Base-by-base conservation (phyloP, 1,140 invertebrate genomes). In the Drosophila rufa region DNA sequence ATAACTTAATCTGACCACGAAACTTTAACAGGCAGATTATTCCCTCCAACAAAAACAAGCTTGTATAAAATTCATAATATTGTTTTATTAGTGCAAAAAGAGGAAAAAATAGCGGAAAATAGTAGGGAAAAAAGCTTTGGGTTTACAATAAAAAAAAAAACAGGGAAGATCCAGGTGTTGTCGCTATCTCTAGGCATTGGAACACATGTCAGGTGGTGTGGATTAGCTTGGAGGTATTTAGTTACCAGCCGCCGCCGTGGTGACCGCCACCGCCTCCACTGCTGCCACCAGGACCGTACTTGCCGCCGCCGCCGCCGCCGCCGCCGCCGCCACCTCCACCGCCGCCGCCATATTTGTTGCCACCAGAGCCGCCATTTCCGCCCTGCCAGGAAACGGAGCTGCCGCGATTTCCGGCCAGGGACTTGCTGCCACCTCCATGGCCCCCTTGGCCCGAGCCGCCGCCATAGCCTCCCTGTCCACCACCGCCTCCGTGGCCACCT, bases 241-340 rank as follows among this genome's bases (percentile, higher is more conserved):
- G 14, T 70, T 87, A 87, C 79, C 87, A 81, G 53, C 83, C 83
- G 22, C 87, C 83, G 4, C 78, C 78, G 33, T 75, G 70, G 12
- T 75, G 36, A 36, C 36, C 36, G 14, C 53, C 53, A n/a, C 40
- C 40, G 2, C 40, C 40, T 2, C 75, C 65, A 4, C 73, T 77
- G 33, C 76, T 66, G 5, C 78, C 66, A 43, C 79, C 79, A 7
- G 33, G 33, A n/a, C 53, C 53, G 38, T 82, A 75, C 38, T 78
- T 75, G 33, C 86, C 85, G 33, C 67, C 66, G 38, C 79, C 68
- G 2, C 66, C 64, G 14, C 73, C 76, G 1, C 80, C 74, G 12
- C 76, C 75, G 6, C 79, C 68, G 2, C 66, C 64, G 14, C 60
- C 64, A 11, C 60, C 43, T 17, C 73, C 68, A 3, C 73, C 76